Conservation (phyloP, 1,140 invertebrate species). For the Ptiloglossa arizonensis region DNA sequence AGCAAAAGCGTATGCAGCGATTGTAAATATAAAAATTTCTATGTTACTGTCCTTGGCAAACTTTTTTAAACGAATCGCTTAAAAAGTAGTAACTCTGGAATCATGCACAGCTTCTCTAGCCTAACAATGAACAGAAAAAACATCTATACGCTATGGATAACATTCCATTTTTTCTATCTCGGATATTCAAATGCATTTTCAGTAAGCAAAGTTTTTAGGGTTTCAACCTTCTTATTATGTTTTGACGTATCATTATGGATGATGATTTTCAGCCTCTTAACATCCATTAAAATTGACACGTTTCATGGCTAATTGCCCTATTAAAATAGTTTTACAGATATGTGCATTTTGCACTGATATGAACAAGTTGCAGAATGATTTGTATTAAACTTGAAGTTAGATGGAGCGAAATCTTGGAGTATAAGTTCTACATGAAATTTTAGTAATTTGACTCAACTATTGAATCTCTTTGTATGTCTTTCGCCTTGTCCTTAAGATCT, state of each 20-base stretch:
- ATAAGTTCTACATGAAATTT: slow-evolving; percentile 25
- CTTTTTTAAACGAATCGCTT: slow-evolving; percentile 20
- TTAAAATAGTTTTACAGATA: slow-evolving; percentile 50
- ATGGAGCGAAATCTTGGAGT: slow-evolving; percentile 25
- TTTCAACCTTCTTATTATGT: slow-evolving; percentile 22
- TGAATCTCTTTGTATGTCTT: slow-evolving; percentile 9
- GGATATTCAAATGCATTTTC: slow-evolving; percentile 49
- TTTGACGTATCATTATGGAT: slow-evolving; percentile 43
- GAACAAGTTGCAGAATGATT: slow-evolving; percentile 18
- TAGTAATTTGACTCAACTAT: slow-evolving; percentile 20
- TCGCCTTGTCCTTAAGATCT: neutral
- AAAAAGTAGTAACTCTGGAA: slow-evolving; percentile 28
- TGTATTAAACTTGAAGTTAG: slow-evolving; percentile 29
- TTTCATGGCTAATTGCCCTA: slow-evolving; percentile 49
- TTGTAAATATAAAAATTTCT: slow-evolving; percentile 42
- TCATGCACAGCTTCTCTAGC: slow-evolving; percentile 48
- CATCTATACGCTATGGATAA: slow-evolving; percentile 47
- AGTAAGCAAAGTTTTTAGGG: slow-evolving; percentile 34
- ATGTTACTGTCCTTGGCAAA: slow-evolving; percentile 38
- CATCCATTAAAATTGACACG: slow-evolving; percentile 63
- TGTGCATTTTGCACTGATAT: slow-evolving; percentile 14
- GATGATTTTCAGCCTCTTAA: slow-evolving; percentile 31
- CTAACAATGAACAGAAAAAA: slow-evolving; percentile 51
- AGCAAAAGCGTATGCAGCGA: slow-evolving; percentile 27
- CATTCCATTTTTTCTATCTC: slow-evolving; percentile 26